Evolutionary conservation across 2,797 vertebrate species (phyloP).

Genomic region (Parambassis ranga): DNA sequence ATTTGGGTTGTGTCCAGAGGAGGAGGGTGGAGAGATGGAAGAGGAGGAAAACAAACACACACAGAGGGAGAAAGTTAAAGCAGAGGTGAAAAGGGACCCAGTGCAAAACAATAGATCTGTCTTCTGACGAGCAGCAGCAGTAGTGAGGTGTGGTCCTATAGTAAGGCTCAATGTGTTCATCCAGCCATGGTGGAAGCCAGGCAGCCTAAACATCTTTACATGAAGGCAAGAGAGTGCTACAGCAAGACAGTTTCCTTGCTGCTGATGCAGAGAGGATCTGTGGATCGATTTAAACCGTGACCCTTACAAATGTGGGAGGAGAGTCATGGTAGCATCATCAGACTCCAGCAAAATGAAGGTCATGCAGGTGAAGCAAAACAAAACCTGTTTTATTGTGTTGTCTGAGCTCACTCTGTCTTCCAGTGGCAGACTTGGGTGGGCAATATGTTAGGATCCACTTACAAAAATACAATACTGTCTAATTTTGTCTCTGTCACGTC

Average conservation of each 20-base stretch:
- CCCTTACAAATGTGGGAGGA: neutral
- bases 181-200: neutral
- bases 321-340: neutral
- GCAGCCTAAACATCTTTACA: neutral
- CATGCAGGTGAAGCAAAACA: neutral
- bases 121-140: neutral
- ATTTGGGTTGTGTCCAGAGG: conserved; percentile 48
- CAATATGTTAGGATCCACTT: too few relatives aligned
- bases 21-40: neutral
- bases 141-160: neutral
- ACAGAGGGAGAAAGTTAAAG: conserved; percentile 3
- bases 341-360: neutral
- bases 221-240: conserved; percentile 6
- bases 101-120: conserved; percentile 10
- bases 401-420: neutral
- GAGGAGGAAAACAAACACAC: conserved; percentile 46
- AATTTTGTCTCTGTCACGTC: too few relatives aligned
- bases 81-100: conserved; percentile 17
- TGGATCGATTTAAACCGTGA: conserved; percentile 10
- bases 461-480: too few relatives aligned
- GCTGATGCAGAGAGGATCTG: conserved; percentile 5
- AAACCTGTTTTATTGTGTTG: neutral
- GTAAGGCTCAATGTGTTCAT: neutral
- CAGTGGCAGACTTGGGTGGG: too few relatives aligned
- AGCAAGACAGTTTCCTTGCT: conserved; percentile 13